Percentiles rank a stretch among this genome's conserved stretches.
Evolutionary conservation across 2,113 vertebrate species (phyloP).

Genomic region (Amia ocellicauda): DNA sequence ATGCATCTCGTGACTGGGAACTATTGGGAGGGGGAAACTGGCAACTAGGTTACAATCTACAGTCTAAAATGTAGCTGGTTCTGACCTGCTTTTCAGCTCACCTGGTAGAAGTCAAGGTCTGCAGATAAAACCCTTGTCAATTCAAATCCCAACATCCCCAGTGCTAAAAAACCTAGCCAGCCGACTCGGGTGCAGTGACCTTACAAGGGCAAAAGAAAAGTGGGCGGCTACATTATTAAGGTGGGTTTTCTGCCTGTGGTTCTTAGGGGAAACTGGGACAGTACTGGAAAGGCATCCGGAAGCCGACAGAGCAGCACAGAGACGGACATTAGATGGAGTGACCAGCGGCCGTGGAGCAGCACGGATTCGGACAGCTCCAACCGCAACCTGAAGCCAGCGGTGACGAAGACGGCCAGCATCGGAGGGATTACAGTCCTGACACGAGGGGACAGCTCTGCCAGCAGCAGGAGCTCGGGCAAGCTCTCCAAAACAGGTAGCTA

Average conservation of each 20-base stretch:
- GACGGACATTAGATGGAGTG: slow-evolving; percentile 77
- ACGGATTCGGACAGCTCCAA: slow-evolving; percentile 88
- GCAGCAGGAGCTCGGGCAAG: slow-evolving; percentile 72
- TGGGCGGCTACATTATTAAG: too few species aligned
- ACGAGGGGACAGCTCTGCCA: slow-evolving; percentile 68
- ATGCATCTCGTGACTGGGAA: too few species aligned
- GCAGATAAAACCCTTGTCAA: too few species aligned
- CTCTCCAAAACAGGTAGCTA: slow-evolving; percentile 80
- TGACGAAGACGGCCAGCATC: slow-evolving; percentile 75
- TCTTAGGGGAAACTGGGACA: slow-evolving; percentile 79
- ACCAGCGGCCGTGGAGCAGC: slow-evolving; percentile 93
- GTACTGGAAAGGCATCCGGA: slow-evolving; percentile 79
- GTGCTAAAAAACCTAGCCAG: too few species aligned
- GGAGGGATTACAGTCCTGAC: slow-evolving; percentile 74
- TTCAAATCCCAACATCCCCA: too few species aligned
- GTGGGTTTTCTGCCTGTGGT: not conserved
- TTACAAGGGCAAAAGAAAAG: too few species aligned
- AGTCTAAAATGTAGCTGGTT: not conserved
- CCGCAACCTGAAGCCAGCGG: slow-evolving; percentile 73
- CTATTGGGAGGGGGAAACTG: too few species aligned
- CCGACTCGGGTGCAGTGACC: too few species aligned
- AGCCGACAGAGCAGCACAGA: slow-evolving; percentile 92
- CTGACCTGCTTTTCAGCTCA: not conserved
- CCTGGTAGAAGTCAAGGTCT: slow-evolving; percentile 3
- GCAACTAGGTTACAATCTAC: not conserved